Percentiles rank a stretch among this genome's conserved stretches.
phyloP scores from a whole-genome alignment of 2,888 invertebrate genomes.

The Orthosia cruda region DNA sequence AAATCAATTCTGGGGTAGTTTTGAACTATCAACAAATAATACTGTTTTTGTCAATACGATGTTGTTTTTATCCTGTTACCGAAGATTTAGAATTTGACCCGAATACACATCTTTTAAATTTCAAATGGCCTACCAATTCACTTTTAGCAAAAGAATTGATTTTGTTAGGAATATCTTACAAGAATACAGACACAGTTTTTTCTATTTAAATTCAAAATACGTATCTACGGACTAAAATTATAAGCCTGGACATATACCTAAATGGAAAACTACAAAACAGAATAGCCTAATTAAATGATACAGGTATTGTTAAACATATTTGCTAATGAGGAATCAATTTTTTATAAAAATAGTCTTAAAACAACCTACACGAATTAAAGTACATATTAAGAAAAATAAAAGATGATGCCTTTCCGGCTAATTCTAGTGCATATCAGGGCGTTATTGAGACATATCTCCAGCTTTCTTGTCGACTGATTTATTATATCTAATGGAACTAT shows the following conservation, averaged over 20 bases:
- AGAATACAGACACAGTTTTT: conserved; percentile 20
- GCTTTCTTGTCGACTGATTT: conserved; percentile 77
- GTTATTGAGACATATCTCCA: conserved; percentile 81
- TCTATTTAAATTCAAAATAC: background rate
- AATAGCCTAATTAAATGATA: no score
- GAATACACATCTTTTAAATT: conserved; percentile 44
- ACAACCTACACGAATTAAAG: background rate
- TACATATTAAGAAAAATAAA: conserved; percentile 19
- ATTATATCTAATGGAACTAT: conserved; percentile 72
- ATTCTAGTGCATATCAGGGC: conserved; percentile 67
- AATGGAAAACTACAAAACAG: background rate
- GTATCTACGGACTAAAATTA: background rate
- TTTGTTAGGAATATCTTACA: conserved; percentile 25
- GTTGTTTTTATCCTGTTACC: conserved; percentile 25
- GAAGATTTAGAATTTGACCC: conserved; percentile 23
- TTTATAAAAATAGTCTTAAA: background rate
- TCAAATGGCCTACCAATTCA: conserved; percentile 23
- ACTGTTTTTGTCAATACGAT: conserved; percentile 1
- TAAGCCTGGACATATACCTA: no score
- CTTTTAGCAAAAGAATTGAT: conserved; percentile 27
- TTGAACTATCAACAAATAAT: background rate
- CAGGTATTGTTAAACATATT: no score
- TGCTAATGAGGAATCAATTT: no score
- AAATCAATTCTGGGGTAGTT: conserved; percentile 15
- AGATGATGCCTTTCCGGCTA: conserved; percentile 9